phyloP scores from a whole-genome alignment of 2,888 invertebrate genomes.

The Rhagonycha lutea region DNA sequence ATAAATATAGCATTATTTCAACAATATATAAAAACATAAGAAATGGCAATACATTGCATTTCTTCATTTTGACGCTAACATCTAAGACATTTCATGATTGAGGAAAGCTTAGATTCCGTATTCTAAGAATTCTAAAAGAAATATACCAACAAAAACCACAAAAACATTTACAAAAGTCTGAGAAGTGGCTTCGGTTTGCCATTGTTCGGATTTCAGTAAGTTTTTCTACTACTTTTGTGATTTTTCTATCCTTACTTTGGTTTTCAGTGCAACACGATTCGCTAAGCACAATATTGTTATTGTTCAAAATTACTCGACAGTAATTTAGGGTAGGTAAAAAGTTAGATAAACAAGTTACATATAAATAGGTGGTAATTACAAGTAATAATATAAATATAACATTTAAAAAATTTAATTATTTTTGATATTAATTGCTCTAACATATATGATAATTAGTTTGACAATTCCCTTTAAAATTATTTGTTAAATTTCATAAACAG shows the following conservation, averaged over 20 bases:
- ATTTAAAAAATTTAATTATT: too few relatives aligned
- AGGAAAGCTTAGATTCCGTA: constrained; percentile 21
- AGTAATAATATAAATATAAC: too few relatives aligned
- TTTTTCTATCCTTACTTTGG: constrained; percentile 16
- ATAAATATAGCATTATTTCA: constrained; percentile 21
- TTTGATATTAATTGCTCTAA: too few relatives aligned
- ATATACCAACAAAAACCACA: constrained; percentile 27
- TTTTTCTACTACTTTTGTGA: constrained; percentile 19
- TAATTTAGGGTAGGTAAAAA: constrained; percentile 31
- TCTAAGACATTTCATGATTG: constrained; percentile 27
- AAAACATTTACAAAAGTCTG: constrained; percentile 35
- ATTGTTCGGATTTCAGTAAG: constrained; percentile 28
- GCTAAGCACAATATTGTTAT: constrained; percentile 28
- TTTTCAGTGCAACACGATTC: constrained; percentile 18
- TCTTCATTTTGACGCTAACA: constrained; percentile 22
- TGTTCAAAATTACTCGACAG: constrained; percentile 37
- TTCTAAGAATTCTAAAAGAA: constrained; percentile 22
- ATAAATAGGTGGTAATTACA: not conserved
- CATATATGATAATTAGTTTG: not conserved
- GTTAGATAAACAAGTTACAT: constrained; percentile 16
- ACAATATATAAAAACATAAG: constrained; percentile 19
- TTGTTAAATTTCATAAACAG: not conserved
- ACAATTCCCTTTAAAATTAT: not conserved
- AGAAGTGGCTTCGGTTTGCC: constrained; percentile 34
- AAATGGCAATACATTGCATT: constrained; percentile 19